These are phyloP conservation scores for Pachypeltis micranthus DNA, from an alignment of 1,140 invertebrate genomes.

Conservation along the genomic window DNA sequence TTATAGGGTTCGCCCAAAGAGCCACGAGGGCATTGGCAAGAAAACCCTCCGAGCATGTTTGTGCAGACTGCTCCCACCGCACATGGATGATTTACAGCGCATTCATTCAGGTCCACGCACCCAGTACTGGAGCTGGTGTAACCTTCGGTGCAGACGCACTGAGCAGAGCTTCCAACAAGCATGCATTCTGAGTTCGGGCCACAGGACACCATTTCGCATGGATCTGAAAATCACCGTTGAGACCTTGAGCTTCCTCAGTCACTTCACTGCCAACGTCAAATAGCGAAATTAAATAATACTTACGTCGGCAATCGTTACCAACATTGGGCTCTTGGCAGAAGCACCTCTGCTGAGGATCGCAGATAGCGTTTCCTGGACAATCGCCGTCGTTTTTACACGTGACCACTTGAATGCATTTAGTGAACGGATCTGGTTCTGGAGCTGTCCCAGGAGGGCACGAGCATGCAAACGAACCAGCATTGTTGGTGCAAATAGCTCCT, in stretches of 20 bases:
- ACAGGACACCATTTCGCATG: constrained; percentile 73
- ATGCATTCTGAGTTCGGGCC: constrained; percentile 82
- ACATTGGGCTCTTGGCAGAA: constrained; percentile 80
- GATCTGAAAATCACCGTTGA: constrained; percentile 58
- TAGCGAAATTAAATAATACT: constrained; percentile 35
- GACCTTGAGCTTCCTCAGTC: neutral
- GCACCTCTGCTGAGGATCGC: constrained; percentile 61
- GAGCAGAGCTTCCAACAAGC: constrained; percentile 65
- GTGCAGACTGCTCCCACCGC: constrained; percentile 70
- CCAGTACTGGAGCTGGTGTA: constrained; percentile 60
- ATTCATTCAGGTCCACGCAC: constrained; percentile 81
- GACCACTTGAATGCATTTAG: constrained; percentile 65
- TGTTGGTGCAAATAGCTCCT: constrained; percentile 68
- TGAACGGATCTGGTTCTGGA: constrained; percentile 66
- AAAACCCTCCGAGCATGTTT: constrained; percentile 73
- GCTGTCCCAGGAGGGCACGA: constrained; percentile 66
- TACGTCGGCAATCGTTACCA: constrained; percentile 81
- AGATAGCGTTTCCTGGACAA: constrained; percentile 82
- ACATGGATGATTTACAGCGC: constrained; percentile 55
- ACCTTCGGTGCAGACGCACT: constrained; percentile 68
- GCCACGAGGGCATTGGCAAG: constrained; percentile 73
- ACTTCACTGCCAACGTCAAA: neutral
- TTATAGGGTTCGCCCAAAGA: constrained; percentile 47
- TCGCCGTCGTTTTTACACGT: constrained; percentile 60
- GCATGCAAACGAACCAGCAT: constrained; percentile 63